phyloP scores from a whole-genome alignment of 37 sponge, comb jelly and placozoan species.

The Spongilla lacustris region DNA sequence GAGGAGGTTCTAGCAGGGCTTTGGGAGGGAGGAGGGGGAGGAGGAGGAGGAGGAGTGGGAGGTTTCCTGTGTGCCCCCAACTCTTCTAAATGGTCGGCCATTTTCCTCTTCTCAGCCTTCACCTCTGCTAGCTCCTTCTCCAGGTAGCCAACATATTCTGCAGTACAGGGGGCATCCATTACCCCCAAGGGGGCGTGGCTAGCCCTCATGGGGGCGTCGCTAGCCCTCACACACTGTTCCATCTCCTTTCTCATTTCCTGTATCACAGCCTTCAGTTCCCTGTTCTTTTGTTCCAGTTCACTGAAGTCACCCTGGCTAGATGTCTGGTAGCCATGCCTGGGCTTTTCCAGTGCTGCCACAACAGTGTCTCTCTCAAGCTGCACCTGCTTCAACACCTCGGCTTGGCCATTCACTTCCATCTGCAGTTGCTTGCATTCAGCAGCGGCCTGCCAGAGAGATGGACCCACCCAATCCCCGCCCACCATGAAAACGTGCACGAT shows the following conservation, averaged over 20 bases:
- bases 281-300: slow-evolving; percentile 45
- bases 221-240: slow-evolving; percentile 33
- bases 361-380: not conserved
- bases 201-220: not conserved
- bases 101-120: slow-evolving; percentile 41
- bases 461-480: no score
- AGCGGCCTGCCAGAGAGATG: slow-evolving; percentile 1
- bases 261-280: slow-evolving; percentile 41
- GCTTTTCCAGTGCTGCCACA: not conserved
- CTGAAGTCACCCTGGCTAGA: not conserved
- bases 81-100: slow-evolving; percentile 15
- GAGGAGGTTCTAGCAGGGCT: not conserved
- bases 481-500: no score
- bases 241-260: slow-evolving; percentile 55
- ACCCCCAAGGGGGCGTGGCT: not conserved
- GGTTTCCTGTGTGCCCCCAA: slow-evolving; percentile 5
- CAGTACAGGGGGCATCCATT: not conserved
- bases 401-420: slow-evolving; percentile 6
- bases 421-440: slow-evolving; percentile 19
- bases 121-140: slow-evolving; percentile 45
- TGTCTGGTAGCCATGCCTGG: not conserved
- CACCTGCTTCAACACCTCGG: not conserved
- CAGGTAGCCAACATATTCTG: slow-evolving; percentile 37
- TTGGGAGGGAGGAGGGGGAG: not conserved
- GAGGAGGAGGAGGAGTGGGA: slow-evolving; percentile 8